These are phyloP conservation scores for Apeira syringaria DNA, from an alignment of 2,888 invertebrate genomes.

Conservation along the genomic window DNA sequence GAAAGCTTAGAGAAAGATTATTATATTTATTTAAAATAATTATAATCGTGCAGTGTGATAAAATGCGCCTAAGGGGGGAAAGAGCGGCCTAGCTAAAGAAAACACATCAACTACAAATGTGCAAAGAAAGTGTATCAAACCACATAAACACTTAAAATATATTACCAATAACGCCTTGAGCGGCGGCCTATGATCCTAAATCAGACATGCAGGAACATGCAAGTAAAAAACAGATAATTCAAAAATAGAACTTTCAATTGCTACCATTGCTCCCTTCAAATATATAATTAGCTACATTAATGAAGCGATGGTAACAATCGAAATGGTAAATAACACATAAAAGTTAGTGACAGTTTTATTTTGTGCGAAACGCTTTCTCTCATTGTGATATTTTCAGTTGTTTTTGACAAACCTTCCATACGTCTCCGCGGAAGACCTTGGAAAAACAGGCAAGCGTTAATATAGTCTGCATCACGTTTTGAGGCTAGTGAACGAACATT, in stretches of 20 bases:
- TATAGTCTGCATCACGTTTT: conserved; percentile 70
- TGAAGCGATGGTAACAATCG: conserved; percentile 64
- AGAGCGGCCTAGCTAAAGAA: conserved; percentile 82
- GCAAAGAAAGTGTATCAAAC: conserved; percentile 77
- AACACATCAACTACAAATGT: conserved; percentile 80
- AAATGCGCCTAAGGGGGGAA: conserved; percentile 78
- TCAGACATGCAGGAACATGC: conserved; percentile 82
- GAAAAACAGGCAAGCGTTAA: conserved; percentile 77
- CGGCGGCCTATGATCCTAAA: conserved; percentile 79
- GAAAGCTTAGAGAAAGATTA: conserved; percentile 78
- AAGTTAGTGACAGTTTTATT: conserved; percentile 55
- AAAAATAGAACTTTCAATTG: conserved; percentile 55
- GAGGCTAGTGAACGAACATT: conserved; percentile 57
- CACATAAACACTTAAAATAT: conserved; percentile 68
- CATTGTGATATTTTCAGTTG: conserved; percentile 65
- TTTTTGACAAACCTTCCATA: conserved; percentile 86
- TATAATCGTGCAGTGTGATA: conserved; percentile 82
- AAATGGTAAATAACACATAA: conserved; percentile 41
- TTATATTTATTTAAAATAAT: conserved; percentile 66
- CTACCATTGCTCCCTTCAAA: conserved; percentile 52
- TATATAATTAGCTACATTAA: conserved; percentile 24
- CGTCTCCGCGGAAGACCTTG: conserved; percentile 87
- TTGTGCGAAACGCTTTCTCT: conserved; percentile 71
- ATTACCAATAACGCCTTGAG: conserved; percentile 79
- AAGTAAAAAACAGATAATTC: conserved; percentile 72